These are phyloP conservation scores for Uloborus plumipes DNA, from an alignment of 2,888 invertebrate species.

Conservation along the genomic window DNA sequence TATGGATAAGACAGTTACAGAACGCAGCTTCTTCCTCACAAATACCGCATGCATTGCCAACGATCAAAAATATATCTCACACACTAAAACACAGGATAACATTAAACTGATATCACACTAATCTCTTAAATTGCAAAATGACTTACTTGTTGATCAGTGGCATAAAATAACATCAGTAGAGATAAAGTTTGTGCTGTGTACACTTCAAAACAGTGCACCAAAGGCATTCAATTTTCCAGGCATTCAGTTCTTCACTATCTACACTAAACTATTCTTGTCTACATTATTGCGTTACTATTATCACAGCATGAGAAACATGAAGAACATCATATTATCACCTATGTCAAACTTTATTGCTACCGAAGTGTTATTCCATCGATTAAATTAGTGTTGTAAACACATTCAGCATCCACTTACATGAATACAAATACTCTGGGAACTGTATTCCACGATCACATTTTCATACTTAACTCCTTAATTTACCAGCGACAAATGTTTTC, in stretches of 20 bases:
- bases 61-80: too few species aligned
- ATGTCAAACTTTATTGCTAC: conserved; percentile 52
- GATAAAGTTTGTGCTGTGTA: conserved; percentile 42
- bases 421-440: conserved; percentile 21
- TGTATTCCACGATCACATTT: conserved; percentile 16
- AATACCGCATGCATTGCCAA: too few species aligned
- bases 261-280: conserved; percentile 61
- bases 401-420: conserved; percentile 20
- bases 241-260: conserved; percentile 58
- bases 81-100: too few species aligned
- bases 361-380: conserved; percentile 14
- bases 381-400: conserved; percentile 8
- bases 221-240: conserved; percentile 25
- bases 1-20: too few species aligned
- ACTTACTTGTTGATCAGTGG: conserved; percentile 9
- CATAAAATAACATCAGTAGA: conserved; percentile 44
- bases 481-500: conserved; percentile 43
- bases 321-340: conserved; percentile 55
- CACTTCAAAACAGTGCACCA: conserved; percentile 6
- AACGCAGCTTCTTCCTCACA: too few species aligned
- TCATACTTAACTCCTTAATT: conserved; percentile 10
- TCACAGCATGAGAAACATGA: conserved; percentile 63
- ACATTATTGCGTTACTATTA: conserved; percentile 64
- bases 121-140: conserved; percentile 19
- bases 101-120: neutral